A percentile compares a stretch with the other conserved stretches of the same genome.
These are phyloP conservation scores for Nephrotoma guestfalica DNA, from an alignment of 2,888 invertebrate species.

Conservation along the genomic window DNA sequence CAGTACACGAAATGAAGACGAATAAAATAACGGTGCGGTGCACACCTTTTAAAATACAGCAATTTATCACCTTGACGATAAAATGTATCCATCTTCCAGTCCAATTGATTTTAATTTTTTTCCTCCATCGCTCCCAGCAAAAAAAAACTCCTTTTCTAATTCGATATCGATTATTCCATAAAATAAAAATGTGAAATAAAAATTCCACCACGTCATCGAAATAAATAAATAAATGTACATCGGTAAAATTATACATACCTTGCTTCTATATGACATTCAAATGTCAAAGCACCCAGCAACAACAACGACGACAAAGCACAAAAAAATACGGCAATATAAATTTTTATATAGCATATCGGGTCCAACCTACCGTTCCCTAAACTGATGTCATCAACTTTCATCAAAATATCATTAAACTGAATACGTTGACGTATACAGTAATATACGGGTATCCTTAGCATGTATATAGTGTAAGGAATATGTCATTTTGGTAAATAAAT, in stretches of 20 bases:
- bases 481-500: neutral
- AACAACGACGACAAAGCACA: neutral
- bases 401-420: neutral
- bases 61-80: too few species aligned
- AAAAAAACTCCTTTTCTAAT: neutral
- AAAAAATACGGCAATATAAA: neutral
- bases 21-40: too few species aligned
- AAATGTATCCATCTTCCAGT: too few species aligned
- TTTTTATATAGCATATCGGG: neutral
- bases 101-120: too few species aligned
- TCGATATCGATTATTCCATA: neutral
- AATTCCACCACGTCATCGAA: neutral
- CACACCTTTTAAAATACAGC: too few species aligned
- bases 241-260: neutral
- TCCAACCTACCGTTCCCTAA: neutral
- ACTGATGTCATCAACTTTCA: neutral
- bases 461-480: neutral
- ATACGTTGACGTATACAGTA: neutral
- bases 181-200: neutral
- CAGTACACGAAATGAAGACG: too few species aligned
- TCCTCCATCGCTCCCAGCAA: neutral
- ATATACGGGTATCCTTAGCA: neutral
- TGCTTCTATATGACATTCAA: neutral
- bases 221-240: neutral
- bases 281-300: neutral